Evolutionary conservation across 2,113 vertebrate genomes (phyloP).

Genomic region (Podarcis cretensis): DNA sequence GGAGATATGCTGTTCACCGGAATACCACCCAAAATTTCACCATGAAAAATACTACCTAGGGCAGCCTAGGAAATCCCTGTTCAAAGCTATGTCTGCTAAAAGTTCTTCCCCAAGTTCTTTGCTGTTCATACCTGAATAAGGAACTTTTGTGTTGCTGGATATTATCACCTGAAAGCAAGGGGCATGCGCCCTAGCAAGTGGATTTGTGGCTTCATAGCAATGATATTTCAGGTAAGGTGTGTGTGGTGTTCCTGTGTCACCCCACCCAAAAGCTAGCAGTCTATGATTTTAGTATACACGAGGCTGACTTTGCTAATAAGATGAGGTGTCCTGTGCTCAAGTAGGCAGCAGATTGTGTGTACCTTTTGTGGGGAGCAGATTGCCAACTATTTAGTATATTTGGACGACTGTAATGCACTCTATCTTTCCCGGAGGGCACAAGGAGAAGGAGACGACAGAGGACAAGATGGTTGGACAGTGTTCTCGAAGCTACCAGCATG

Average conservation of each 20-base stretch:
- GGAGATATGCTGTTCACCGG: too few species aligned
- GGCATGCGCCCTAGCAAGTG: not conserved
- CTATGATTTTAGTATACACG: not conserved
- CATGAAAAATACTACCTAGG: too few species aligned
- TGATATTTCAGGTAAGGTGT: not conserved
- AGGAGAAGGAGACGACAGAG: too few species aligned
- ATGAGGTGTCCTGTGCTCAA: not conserved
- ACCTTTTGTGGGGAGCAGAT: not conserved
- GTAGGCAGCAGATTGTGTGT: not conserved
- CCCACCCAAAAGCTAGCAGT: not conserved
- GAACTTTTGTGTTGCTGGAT: not conserved
- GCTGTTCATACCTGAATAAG: not conserved
- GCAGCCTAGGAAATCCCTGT: not conserved
- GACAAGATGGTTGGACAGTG: too few species aligned
- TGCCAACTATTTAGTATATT: not conserved
- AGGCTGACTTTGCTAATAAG: not conserved
- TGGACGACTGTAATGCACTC: too few species aligned
- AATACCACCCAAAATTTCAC: too few species aligned
- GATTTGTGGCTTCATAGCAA: not conserved
- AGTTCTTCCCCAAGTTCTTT: not conserved
- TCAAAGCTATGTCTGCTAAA: not conserved
- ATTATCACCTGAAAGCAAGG: not conserved
- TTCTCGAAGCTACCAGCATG: too few species aligned
- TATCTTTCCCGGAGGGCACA: too few species aligned
- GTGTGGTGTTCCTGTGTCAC: not conserved